Base-by-base conservation (phyloP, 2,113 vertebrate genomes). In the Oreochromis spilurus region DNA sequence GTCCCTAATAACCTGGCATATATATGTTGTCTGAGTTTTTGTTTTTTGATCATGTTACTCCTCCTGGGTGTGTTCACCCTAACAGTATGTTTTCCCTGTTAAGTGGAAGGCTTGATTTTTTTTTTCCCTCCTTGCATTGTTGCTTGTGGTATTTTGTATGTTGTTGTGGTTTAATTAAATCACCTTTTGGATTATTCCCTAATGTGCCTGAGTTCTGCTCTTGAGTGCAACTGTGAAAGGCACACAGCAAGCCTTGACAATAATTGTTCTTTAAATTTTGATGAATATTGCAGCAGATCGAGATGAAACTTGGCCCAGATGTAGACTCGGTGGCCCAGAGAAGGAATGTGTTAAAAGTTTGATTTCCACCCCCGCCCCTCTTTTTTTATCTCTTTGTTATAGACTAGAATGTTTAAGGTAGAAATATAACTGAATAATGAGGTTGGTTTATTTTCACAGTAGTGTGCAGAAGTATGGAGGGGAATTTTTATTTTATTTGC, bases 251-350 rank as follows among this genome's bases (percentile, higher is more conserved):
- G 9, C 19, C 50, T n/a, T 53, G 19, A 53, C 19, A 10, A n/a
- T 53, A 53, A n/a, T 53, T 53, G 19, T 53, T 53, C 9, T 53
- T 10, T 53, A n/a, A 53, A 53, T 53, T 53, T n/a, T 0, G 3
- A 53, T 53, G 50, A 53, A 53, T 2, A n/a, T 53, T 53, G 50
- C 50, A 53, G 50, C 50, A 0, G 19, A n/a, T 2, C 0, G 3
- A 21, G 52, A 53, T 11, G 3, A 53, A 53, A 53, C 50, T 53
- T 53, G 19, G 9, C 50, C 19, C 50, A 53, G 19, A n/a, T 53
- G 50, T n/a, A 52, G 50, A 52, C 50, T 52, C 1, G 0, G 9
- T 52, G 50, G 31, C 31, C 31, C 6, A 34, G 1, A 52, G 3
- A 17, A 52, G 50, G 50, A n/a, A 10, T n/a, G 50, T 52, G 50